phyloP scores from a whole-genome alignment of 2,888 invertebrate species.

The Spatulosminthurus flaviceps region DNA sequence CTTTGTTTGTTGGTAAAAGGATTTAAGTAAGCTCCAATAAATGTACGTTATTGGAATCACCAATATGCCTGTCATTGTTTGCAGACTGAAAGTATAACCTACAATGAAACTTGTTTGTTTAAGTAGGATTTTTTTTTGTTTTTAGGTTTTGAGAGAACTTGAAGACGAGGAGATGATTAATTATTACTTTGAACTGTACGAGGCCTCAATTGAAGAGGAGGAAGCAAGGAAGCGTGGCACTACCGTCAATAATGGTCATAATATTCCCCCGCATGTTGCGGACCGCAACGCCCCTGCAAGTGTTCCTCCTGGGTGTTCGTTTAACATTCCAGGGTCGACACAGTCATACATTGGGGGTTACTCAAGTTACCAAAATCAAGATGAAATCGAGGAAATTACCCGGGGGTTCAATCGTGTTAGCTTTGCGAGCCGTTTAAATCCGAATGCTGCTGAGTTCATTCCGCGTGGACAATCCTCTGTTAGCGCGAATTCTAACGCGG shows the following conservation, averaged over 20 bases:
- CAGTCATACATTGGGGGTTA: slow-evolving; percentile 39
- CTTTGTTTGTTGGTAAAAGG: too few relatives aligned
- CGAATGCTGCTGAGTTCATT: slow-evolving; percentile 85
- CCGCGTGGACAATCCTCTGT: slow-evolving; percentile 67
- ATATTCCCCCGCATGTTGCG: slow-evolving; percentile 5
- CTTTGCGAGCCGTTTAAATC: slow-evolving; percentile 78
- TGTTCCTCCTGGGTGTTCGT: slow-evolving; percentile 33
- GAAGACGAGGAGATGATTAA: slow-evolving; percentile 89
- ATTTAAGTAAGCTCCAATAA: too few relatives aligned
- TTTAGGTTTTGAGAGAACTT: slow-evolving; percentile 82
- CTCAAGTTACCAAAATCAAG: slow-evolving; percentile 41
- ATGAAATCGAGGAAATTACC: slow-evolving; percentile 55
- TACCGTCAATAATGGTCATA: slow-evolving; percentile 23
- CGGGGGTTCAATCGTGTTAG: slow-evolving; percentile 54
- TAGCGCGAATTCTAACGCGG: slow-evolving; percentile 28
- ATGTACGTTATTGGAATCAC: too few relatives aligned
- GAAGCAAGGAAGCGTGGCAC: slow-evolving; percentile 45
- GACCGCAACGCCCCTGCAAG: slow-evolving; percentile 32
- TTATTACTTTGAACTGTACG: slow-evolving; percentile 74
- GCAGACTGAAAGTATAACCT: neutral
- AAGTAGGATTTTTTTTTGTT: neutral
- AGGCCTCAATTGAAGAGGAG: slow-evolving; percentile 74
- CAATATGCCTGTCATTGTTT: too few relatives aligned
- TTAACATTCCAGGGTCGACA: slow-evolving; percentile 27
- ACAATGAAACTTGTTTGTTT: too few relatives aligned